These are phyloP conservation scores for Falco rusticolus DNA, from an alignment of 2,797 vertebrate genomes.

Conservation along the genomic window DNA sequence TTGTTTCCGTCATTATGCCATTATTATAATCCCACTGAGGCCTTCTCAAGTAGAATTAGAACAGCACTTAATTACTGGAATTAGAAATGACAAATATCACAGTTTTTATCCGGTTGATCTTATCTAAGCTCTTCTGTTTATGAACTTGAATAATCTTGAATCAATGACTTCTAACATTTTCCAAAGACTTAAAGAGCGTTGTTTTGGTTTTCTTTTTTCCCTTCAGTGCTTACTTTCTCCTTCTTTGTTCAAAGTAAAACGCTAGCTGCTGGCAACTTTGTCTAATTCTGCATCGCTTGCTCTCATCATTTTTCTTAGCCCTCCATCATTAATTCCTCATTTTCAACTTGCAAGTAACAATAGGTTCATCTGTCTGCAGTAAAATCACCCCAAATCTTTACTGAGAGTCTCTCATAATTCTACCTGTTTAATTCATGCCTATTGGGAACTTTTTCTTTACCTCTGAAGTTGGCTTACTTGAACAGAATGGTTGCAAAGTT, in stretches of 20 bases:
- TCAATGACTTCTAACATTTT: constrained; percentile 72
- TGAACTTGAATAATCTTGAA: constrained; percentile 79
- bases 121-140: constrained; percentile 70
- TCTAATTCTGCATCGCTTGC: background rate
- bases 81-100: constrained; percentile 81
- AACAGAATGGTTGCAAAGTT: background rate
- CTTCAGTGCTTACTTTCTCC: constrained; percentile 2
- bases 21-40: constrained; percentile 79
- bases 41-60: constrained; percentile 77
- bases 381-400: background rate
- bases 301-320: background rate
- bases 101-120: constrained; percentile 76
- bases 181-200: constrained; percentile 41
- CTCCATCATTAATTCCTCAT: background rate
- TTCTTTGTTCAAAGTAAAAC: constrained; percentile 23
- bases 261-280: background rate
- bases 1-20: constrained; percentile 76
- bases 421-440: background rate
- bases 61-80: constrained; percentile 80
- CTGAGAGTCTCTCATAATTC: background rate
- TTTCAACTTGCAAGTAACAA: background rate
- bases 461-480: background rate
- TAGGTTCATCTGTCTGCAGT: background rate
- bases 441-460: background rate
- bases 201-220: background rate